Conservation (phyloP, 2,113 vertebrate genomes). For the Megaceryle torquata region DNA sequence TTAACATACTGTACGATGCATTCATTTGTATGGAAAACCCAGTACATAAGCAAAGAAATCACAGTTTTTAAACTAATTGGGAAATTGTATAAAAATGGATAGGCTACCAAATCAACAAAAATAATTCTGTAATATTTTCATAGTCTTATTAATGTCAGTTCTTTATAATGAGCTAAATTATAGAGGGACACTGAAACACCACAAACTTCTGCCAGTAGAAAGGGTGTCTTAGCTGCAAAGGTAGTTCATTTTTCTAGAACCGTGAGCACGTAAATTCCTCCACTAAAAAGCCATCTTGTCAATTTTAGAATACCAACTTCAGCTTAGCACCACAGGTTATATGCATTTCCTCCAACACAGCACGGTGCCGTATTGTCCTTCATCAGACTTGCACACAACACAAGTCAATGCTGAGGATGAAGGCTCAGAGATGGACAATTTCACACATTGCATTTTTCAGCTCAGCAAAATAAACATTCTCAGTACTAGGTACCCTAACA, state of each 20-base stretch:
- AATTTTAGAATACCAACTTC: background rate
- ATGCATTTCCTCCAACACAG: background rate
- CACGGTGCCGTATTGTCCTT: rapidly evolving
- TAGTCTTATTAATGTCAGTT: background rate
- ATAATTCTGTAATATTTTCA: background rate
- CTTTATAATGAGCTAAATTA: background rate
- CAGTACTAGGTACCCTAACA: background rate
- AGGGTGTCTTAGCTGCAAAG: background rate
- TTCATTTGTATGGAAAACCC: background rate
- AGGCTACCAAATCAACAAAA: background rate
- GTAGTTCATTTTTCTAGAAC: background rate
- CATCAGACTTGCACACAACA: background rate
- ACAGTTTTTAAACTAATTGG: background rate
- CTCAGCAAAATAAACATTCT: background rate
- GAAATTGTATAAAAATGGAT: background rate
- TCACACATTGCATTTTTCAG: background rate
- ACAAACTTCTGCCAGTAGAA: background rate
- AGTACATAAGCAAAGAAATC: background rate
- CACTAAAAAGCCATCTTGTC: background rate
- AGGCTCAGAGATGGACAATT: background rate
- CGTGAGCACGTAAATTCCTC: background rate
- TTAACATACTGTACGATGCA: background rate
- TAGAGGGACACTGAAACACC: background rate
- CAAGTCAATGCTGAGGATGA: background rate
- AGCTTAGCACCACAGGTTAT: background rate